phyloP scores from a whole-genome alignment of 1,140 invertebrate genomes.

The Papilio polytes region DNA sequence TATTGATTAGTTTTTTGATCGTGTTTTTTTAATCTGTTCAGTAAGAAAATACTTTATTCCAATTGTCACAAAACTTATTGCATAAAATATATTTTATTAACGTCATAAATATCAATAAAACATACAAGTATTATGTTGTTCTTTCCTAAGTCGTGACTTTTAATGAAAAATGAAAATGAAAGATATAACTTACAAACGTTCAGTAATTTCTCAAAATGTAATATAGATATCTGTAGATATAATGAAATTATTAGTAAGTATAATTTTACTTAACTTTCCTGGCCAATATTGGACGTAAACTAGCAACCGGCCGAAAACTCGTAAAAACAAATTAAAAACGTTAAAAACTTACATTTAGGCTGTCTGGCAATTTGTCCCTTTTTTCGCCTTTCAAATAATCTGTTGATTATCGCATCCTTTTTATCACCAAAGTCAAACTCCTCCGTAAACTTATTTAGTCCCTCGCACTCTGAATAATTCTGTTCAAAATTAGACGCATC shows the following conservation, averaged over 20 bases:
- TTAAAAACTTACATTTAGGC: conserved; percentile 82
- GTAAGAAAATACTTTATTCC: no score
- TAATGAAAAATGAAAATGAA: background rate
- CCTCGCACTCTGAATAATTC: conserved; percentile 70
- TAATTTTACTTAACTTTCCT: no score
- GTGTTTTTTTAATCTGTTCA: no score
- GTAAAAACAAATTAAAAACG: conserved; percentile 27
- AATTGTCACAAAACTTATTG: no score
- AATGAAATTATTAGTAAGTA: no score
- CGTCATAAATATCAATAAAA: background rate
- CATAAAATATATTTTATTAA: background rate
- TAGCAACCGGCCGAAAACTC: no score
- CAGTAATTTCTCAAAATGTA: no score
- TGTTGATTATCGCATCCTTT: conserved; percentile 82
- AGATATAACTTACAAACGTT: no score
- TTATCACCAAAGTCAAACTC: conserved; percentile 62
- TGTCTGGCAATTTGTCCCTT: conserved; percentile 75
- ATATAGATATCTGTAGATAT: no score
- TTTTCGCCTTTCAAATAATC: conserved; percentile 81
- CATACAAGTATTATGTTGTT: background rate
- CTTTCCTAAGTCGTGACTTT: background rate
- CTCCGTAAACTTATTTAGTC: conserved; percentile 63
- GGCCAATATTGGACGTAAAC: no score
- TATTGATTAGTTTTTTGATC: no score
- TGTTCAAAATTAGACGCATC: conserved; percentile 59